Evolutionary conservation across 2,797 vertebrate species (phyloP), one percentile per base, ranked within the genome.

Genomic region (Bryconaethiops microstoma): DNA sequence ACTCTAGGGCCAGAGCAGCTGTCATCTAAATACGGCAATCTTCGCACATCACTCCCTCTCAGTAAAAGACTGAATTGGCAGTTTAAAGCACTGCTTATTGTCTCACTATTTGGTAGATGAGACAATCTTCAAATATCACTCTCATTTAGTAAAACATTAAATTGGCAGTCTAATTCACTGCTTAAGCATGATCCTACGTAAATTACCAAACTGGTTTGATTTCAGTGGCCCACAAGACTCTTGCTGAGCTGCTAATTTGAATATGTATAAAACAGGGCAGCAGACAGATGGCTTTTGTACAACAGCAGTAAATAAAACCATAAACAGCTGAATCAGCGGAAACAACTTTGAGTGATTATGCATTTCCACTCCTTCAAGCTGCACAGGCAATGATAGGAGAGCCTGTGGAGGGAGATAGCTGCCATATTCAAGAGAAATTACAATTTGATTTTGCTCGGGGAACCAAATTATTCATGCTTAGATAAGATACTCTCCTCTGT

Each of bases 251-350:
- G 57, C 71, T 87, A 71, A 88, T 90, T 83, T 88, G 77, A 87
- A 82, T 85, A 82, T 69, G 76, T 83, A 87, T 88, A 88, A 87
- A 90, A 88, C 7, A 40, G 82, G 76, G 69, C 84, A 87, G 81
- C 87, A 87, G 85, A 85, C 78, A 79, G 75, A 85, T 80, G 69
- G 79, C 80, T 82, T 88, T 88, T 87, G 87, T 84, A 89, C 78
- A 87, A 84, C 84, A 80, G 48, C 86, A 78, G 82, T 90, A 90
- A 89, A 91, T 87, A 88, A 90, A 79, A 78, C 85, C 72, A 87
- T 86, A 80, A 87, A 81, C 77, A 79, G 83, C 78, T 86, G 84
- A 90, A 80, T 92, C 86, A 91, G 89, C 90, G 84, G 85, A 91
- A 91, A 86, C 86, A 64, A 87, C 84, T 84, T 65, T 77, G 19